Base-by-base conservation (phyloP, 2,113 vertebrate genomes). In the Potamarius usumacintae region DNA sequence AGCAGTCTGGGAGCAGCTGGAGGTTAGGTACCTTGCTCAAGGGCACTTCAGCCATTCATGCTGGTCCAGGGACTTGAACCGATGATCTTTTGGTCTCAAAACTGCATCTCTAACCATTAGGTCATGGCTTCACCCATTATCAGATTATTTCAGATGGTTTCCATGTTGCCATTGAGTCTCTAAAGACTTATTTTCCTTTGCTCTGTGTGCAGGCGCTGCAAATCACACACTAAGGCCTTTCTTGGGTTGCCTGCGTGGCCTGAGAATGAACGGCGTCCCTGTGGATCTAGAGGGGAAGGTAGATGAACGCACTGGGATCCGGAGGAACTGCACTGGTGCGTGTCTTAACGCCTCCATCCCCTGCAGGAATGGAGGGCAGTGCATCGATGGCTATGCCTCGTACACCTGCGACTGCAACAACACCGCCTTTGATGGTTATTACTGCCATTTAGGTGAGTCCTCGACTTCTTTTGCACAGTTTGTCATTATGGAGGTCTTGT, bases 381-480 rank as follows among this genome's bases (percentile, higher is more conserved):
- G 98, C 6, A 95, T 99, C 0, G 98, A 99, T 88, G 96, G 96
- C 81, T 99, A 99, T 78, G 98, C 96, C 67, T 96, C 97, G 85
- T 99, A 99, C 88, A 95, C 94, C 0, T 99, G 98, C 90, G 98
- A 99, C 94, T 99, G 98, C 90, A 97, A 97, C 91, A 92, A 97
- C 93, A 99, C 97, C 0, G 97, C 97, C 57, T 99, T 97, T 4
- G 97, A 97, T 0, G 98, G 98, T 14, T 97, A 97, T 53, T 99
- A 98, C 86, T 99, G 98, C 94, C 97, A 98, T 86, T 96, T 95
- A 12, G 97, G 98, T 99, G 90, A 95, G 90, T 42, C 22, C 14
- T 53, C 8, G 2, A 69, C 18, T 52, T 53, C 8, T 5, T 78
- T 30, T 34, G 7, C 6, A 27, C 14, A 5, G 17, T 7, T 22